These are phyloP conservation scores for Peromyscus polionotus DNA, from an alignment of 2,113 vertebrate genomes.

Conservation along the genomic window DNA sequence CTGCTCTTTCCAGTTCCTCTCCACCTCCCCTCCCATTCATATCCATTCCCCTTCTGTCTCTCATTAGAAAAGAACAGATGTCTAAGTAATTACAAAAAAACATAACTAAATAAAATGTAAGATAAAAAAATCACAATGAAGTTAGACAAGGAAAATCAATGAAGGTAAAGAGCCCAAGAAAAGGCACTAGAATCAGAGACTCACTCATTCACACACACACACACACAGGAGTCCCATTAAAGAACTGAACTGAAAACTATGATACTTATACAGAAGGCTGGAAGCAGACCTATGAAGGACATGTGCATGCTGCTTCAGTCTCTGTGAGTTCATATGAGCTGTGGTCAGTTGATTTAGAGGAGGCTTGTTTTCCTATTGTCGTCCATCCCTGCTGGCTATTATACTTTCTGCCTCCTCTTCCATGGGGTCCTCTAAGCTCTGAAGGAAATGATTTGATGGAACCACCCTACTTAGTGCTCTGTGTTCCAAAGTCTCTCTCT, in stretches of 20 bases:
- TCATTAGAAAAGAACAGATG: too few species aligned
- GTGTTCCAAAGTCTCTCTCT: neutral
- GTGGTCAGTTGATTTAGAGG: neutral
- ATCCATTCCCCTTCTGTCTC: neutral
- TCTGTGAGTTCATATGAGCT: neutral
- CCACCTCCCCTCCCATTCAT: neutral
- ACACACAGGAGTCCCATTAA: neutral
- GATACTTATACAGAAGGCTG: neutral
- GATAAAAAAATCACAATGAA: too few species aligned
- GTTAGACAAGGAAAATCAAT: too few species aligned
- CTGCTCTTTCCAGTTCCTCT: neutral
- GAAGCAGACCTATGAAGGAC: neutral
- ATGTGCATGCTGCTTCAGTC: neutral
- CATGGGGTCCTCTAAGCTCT: neutral
- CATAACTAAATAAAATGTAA: too few species aligned
- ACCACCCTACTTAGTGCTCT: neutral
- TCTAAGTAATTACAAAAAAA: too few species aligned
- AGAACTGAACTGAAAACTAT: neutral
- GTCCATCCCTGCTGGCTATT: neutral
- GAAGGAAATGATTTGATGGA: neutral
- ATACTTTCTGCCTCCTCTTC: neutral
- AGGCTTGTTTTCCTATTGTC: neutral
- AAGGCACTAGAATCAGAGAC: neutral
- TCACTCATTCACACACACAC: neutral
- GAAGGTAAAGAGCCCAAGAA: too few species aligned